Evolutionary conservation across 2,888 invertebrate genomes (phyloP).

Genomic region (Helicoverpa assulta): DNA sequence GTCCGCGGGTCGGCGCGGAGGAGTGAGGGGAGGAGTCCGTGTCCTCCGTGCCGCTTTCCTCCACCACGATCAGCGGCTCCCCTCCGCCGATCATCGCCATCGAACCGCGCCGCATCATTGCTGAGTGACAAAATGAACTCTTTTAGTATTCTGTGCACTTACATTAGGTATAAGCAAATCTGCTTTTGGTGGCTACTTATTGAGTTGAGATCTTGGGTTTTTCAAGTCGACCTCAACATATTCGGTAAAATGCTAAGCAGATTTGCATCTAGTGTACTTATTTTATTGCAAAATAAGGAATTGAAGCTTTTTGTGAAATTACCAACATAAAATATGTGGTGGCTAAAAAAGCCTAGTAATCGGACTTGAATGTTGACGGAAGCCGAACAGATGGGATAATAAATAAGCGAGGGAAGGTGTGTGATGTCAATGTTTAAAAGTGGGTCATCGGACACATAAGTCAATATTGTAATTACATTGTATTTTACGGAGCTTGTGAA

Average conservation of each 20-base stretch:
- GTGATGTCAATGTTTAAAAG: conserved; percentile 2
- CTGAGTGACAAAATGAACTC: conserved; percentile 61
- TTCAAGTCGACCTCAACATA: too few species aligned
- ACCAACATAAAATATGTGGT: neutral
- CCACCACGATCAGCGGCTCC: conserved; percentile 95
- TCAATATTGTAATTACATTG: conserved; percentile 3
- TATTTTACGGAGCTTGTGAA: neutral
- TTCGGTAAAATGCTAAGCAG: too few species aligned
- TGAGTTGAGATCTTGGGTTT: too few species aligned
- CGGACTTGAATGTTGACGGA: conserved; percentile 4
- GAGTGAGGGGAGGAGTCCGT: conserved; percentile 91
- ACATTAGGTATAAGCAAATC: too few species aligned
- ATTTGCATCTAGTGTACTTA: neutral
- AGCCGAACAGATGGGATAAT: conserved; percentile 17
- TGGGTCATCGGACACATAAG: conserved; percentile 11
- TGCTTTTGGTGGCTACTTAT: neutral
- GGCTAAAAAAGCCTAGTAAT: conserved; percentile 5
- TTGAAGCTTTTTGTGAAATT: too few species aligned
- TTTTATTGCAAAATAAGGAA: too few species aligned
- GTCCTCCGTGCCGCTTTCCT: conserved; percentile 93
- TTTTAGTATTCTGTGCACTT: neutral
- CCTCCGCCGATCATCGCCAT: conserved; percentile 91
- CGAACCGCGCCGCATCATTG: conserved; percentile 92
- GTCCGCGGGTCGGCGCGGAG: conserved; percentile 90
- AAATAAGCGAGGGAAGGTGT: conserved; percentile 11